Base-by-base conservation (phyloP, 2,888 invertebrate species). In the Xestoiulus laeticollis region DNA sequence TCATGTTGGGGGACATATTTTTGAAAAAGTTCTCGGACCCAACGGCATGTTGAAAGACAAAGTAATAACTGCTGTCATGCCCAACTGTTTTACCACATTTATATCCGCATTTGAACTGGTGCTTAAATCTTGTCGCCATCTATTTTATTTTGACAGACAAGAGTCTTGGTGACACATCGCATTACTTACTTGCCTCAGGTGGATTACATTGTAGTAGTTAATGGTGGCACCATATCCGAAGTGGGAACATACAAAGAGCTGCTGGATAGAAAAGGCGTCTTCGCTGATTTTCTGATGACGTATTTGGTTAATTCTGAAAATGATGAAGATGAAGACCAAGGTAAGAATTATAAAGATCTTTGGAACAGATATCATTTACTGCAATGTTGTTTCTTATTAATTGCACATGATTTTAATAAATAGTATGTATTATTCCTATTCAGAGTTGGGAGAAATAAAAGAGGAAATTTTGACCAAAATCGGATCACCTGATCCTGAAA, bases 1-100 rank as follows among this genome's bases (percentile, higher is more conserved):
- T 12, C 91, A 91, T 88, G 91, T 91, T 43, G 94, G 94, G 5
- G 93, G 93, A 90, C 93, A 93, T 90, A 92, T 94, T 86, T 94
- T 94, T 90, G 90, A 90, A 68, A 89, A 90, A 78, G 93, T 94
- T 44, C 92, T 94, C 68, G 92, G 93, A 88, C 91, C 91, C 1
- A 90, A 91, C 8, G 94, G 94, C 16, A 68, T 93, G 1, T 91
- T 94, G 5, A 90, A 91, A 87, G 90, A 92, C 53, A 94, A 93
- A 91, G 92, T 92, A 88, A 6, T 26, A 68, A 48, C 10, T 78
- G 30, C 16, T 30, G 30, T 26, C 30, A 16, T 32, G 3, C 14
- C 30, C 78, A 78, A 30, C 30, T 78, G 78, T 16, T 78, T 78
- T 78, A 32, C 10, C 30, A 32, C 16, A 32, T 78, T 32, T 78